Evolutionary conservation across 1,140 invertebrate genomes (phyloP).

Genomic region (Drosophila mayri): DNA sequence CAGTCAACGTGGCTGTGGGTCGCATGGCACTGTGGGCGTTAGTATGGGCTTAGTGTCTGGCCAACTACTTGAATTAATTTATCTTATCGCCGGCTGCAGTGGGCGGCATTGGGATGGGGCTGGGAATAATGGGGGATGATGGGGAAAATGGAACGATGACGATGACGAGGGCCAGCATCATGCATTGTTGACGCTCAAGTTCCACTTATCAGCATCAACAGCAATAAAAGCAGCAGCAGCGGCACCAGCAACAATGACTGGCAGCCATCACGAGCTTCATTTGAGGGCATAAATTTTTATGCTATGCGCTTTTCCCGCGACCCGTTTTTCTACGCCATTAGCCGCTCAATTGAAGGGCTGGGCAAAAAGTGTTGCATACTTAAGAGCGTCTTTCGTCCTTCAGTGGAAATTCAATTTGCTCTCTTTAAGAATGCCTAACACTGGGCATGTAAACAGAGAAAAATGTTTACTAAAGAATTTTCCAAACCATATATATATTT

Average conservation of each 20-base stretch:
- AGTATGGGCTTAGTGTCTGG: constrained; percentile 26
- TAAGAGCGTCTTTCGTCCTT: constrained; percentile 38
- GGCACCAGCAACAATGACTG: constrained; percentile 32
- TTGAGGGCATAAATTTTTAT: constrained; percentile 71
- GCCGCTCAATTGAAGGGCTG: constrained; percentile 50
- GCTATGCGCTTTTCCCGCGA: constrained; percentile 71
- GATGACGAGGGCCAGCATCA: constrained; percentile 32
- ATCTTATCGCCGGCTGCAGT: constrained; percentile 72
- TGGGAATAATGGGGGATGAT: background rate
- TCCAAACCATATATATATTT: too few species aligned
- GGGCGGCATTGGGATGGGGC: constrained; percentile 8
- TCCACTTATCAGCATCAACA: constrained; percentile 74
- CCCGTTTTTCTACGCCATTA: constrained; percentile 67
- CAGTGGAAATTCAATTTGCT: constrained; percentile 61
- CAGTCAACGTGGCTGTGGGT: constrained; percentile 8
- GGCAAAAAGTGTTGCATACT: constrained; percentile 69
- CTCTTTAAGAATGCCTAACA: constrained; percentile 48
- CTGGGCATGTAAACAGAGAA: background rate
- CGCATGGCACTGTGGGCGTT: constrained; percentile 26
- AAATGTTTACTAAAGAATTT: background rate
- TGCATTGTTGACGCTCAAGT: constrained; percentile 77
- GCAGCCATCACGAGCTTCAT: constrained; percentile 61
- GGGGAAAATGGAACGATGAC: constrained; percentile 10
- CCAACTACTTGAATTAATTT: constrained; percentile 75
- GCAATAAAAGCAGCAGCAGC: constrained; percentile 43